Conservation (phyloP, 2,888 invertebrate species). For the Amblyjoppa fuscipennis region DNA sequence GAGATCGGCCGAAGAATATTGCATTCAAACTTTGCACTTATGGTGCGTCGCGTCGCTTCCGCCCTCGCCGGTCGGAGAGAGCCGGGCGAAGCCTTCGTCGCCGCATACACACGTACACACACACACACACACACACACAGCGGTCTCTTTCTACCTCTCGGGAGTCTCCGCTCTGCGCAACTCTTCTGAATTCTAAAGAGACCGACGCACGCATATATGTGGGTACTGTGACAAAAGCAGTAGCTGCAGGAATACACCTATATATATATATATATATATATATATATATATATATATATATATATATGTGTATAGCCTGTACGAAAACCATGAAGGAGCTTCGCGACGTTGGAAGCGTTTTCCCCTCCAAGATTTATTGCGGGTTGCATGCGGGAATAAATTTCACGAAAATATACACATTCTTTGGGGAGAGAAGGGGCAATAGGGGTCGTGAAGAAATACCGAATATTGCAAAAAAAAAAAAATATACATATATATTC, state of each 20-base stretch:
- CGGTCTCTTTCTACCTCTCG: conserved; percentile 32
- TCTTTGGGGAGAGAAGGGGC: neutral
- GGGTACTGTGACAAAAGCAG: conserved; percentile 17
- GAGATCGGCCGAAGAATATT: conserved; percentile 67
- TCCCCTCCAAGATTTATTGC: conserved; percentile 59
- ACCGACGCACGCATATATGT: conserved; percentile 1
- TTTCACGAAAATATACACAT: conserved; percentile 33
- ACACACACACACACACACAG: neutral
- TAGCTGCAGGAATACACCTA: conserved; percentile 14
- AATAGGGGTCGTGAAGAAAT: neutral
- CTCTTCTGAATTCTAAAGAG: conserved; percentile 66
- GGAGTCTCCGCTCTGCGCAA: conserved; percentile 40
- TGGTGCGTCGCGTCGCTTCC: conserved; percentile 60
- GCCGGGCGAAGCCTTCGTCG: conserved; percentile 47
- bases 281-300: neutral
- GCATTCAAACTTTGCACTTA: conserved; percentile 70
- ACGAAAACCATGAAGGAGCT: conserved; percentile 30
- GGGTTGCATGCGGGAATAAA: conserved; percentile 51
- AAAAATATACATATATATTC: neutral
- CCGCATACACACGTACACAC: conserved; percentile 5
- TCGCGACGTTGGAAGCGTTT: conserved; percentile 55
- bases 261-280: too few species aligned
- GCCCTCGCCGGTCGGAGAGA: conserved; percentile 11
- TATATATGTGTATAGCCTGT: neutral
- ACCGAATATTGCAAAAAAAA: neutral